Evolutionary conservation across 2,113 vertebrate species (phyloP), one percentile per base, ranked within the genome.

Genomic region (Ovis canadensis): DNA sequence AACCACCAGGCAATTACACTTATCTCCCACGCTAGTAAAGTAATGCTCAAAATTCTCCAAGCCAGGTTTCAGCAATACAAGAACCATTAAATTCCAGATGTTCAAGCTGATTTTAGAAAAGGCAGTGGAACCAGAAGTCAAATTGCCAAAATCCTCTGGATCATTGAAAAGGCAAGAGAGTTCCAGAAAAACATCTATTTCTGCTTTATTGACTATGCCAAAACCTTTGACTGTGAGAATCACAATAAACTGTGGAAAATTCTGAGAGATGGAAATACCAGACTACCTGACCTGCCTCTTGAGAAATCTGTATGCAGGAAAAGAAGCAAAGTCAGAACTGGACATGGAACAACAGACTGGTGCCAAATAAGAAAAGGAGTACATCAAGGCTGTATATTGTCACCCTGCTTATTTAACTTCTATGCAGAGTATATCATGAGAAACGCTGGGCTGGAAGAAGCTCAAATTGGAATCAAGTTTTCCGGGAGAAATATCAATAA

Each of bases 21-120:
- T 3, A 64, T 64, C 31, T 64, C 7, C 16, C 2, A n/a, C 0
- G 0, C 31, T 17, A 64, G 3, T 17, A 64, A 33, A 33, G 0
- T 64, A n/a, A n/a, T 64, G 31, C 7, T 64, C 62, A 64, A 64
- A 64, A n/a, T 64, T 17, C 15, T 64, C 31, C 62, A 64, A 64
- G 15, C 15, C 16, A 67, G 16, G 3, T 8, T 64, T 64, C 7
- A n/a, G 4, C 62, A n/a, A 17, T 64, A 17, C 4, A 4, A n/a
- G 62, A 64, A 8, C 62, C 15, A 4, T n/a, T 7, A 2, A 64
- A 16, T 64, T 17, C 15, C 0, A 17, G 31, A 64, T 64, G 15
- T 64, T 33, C 31, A 64, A 17, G 62, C 1, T 64, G 62, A 4
- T n/a, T 64, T 64, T 17, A 67, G 33, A n/a, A 67, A n/a, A n/a